phyloP scores from a whole-genome alignment of 2,888 invertebrate species.

The Saturnia japonica region DNA sequence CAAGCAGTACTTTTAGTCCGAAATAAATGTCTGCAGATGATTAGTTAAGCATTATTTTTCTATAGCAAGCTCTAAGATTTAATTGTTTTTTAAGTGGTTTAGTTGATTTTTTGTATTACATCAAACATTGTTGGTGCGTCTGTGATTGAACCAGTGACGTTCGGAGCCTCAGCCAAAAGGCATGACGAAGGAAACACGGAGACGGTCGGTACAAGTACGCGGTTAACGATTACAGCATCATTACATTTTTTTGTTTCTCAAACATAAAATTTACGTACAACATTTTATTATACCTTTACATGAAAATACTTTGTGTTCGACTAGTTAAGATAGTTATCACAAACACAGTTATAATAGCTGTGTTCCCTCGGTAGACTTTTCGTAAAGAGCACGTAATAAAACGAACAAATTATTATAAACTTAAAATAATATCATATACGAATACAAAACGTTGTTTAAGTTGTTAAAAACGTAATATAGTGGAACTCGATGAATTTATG shows the following conservation, averaged over 20 bases:
- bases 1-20: background rate
- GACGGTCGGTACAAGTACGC: background rate
- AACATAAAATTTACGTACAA: slow-evolving; percentile 10
- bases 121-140: background rate
- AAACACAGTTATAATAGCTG: background rate
- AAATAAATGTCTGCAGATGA: background rate
- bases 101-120: too few species aligned
- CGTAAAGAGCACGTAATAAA: background rate
- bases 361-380: background rate
- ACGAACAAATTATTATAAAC: background rate
- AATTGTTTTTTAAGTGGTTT: too few species aligned
- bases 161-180: background rate
- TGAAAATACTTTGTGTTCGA: slow-evolving; percentile 5
- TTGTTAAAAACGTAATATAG: slow-evolving; percentile 27
- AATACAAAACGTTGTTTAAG: slow-evolving; percentile 19
- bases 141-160: background rate
- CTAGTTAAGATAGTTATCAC: slow-evolving; percentile 14
- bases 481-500: slow-evolving; percentile 32
- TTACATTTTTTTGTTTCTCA: background rate
- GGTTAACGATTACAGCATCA: background rate
- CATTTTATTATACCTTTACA: slow-evolving; percentile 8
- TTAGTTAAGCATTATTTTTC: background rate
- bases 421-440: background rate
- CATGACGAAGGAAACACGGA: background rate
- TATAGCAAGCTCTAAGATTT: background rate